A percentile compares a stretch with the other conserved stretches of the same genome.
Conservation (phyloP, 92 coral and sea anemone genomes). For the Montipora capitata region DNA sequence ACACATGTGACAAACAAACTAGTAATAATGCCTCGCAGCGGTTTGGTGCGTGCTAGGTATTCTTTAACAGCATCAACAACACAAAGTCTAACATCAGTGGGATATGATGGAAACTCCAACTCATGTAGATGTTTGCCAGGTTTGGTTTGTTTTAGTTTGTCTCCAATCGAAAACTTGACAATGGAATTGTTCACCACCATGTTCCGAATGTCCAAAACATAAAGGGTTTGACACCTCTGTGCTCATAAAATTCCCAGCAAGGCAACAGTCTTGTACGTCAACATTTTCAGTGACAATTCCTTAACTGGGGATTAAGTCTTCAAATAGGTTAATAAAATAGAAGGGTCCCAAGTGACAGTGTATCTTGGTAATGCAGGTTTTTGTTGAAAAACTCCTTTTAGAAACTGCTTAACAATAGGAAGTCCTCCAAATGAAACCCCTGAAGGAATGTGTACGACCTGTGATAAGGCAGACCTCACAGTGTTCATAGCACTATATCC, state of each 20-base stretch:
- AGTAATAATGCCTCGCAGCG: constrained; percentile 35
- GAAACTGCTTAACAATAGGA: constrained; percentile 36
- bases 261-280: too few relatives aligned
- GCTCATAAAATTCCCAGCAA: constrained; percentile 44
- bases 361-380: background rate
- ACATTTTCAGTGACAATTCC: too few relatives aligned
- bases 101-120: too few relatives aligned
- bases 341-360: background rate
- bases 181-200: background rate
- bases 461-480: constrained; percentile 30
- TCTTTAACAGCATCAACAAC: background rate
- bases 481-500: too few relatives aligned
- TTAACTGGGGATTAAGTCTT: background rate
- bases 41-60: background rate
- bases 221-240: constrained; percentile 64
- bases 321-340: constrained; percentile 34
- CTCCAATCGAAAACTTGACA: too few relatives aligned
- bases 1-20: constrained; percentile 54
- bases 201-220: constrained; percentile 12
- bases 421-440: background rate
- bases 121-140: too few relatives aligned
- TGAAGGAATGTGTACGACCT: constrained; percentile 42
- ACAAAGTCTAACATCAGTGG: background rate
- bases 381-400: constrained; percentile 39
- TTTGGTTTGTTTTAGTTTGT: too few relatives aligned